Conservation (phyloP, 2,888 invertebrate genomes). For the Dugesia japonica region DNA sequence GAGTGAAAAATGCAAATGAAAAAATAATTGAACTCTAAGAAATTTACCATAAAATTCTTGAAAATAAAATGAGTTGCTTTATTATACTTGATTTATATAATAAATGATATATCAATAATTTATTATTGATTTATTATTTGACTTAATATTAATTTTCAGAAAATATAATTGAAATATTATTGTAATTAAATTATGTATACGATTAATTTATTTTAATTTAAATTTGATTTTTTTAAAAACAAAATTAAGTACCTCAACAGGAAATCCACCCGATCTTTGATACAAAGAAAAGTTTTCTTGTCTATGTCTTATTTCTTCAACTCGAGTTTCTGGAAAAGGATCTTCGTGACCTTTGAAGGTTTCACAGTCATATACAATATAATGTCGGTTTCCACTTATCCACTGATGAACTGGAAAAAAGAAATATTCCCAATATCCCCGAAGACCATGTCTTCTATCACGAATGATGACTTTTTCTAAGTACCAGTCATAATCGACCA, state of each 20-base stretch:
- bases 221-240: no score
- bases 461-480: conserved; percentile 39
- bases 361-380: conserved; percentile 45
- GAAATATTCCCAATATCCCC: conserved; percentile 38
- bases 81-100: no score
- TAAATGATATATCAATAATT: no score
- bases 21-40: no score
- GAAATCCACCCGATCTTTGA: conserved; percentile 38
- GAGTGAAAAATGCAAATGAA: no score
- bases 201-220: no score
- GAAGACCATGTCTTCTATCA: conserved; percentile 38
- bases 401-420: conserved; percentile 48
- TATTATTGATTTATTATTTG: no score
- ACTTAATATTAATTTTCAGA: no score
- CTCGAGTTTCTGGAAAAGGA: conserved; percentile 42
- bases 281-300: conserved; percentile 40
- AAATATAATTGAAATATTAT: no score
- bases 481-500: conserved; percentile 46
- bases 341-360: conserved; percentile 47
- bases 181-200: no score
- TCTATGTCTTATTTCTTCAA: conserved; percentile 44
- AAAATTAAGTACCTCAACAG: conserved; percentile 39
- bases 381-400: conserved; percentile 44
- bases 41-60: no score
- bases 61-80: no score